Base-by-base conservation (phyloP, 2,797 vertebrate genomes). In the Hapalemur alaotrensis region DNA sequence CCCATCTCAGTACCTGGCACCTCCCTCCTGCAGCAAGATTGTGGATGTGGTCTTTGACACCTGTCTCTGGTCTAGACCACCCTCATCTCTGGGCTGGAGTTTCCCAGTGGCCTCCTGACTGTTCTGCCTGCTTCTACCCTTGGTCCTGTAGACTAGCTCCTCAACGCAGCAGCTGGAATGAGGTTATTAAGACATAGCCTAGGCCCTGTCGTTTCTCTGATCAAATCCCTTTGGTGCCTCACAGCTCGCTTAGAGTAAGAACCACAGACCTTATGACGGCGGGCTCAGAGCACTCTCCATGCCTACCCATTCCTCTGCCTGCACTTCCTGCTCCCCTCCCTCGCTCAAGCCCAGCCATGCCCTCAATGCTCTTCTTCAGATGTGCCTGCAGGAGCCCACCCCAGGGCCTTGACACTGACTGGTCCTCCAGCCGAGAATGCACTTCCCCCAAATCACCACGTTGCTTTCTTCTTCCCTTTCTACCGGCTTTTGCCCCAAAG, bases 211-310 rank as follows among this genome's bases (percentile, higher is more conserved):
- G 18, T 65, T 50, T 48, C 28, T 59, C 73, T 50, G 48, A 59
- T 75, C 7, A 20, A n/a, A 82, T 41, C n/a, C 70, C 14, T 30
- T 41, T 2, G 5, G 7, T 25, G 18, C 32, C 76, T 82, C 50
- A 25, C 23, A 32, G 23, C 11, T 61, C 7, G 10, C 50, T 28
- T 7, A 18, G 57, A 86, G 20, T 32, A 17, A 80, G 86, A 67
- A 50, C 43, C 46, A 38, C 41, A 91, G 78, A 38, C 43, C 25
- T 50, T 67, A 38, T 50, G 17, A 2, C 3, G 7, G 12, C 7
- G 2, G 17, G 14, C 10, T 5, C 28, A 18, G 50, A 57, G 54
- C 17, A 10, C 3, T 1, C 10, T 1, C 28, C 7, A 0, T n/a
- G 7, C 9, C 50, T 9, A 25, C 28, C 76, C 32, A 2, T 4